phyloP scores from a whole-genome alignment of 2,888 invertebrate species.

The Scaptomyza flava region DNA sequence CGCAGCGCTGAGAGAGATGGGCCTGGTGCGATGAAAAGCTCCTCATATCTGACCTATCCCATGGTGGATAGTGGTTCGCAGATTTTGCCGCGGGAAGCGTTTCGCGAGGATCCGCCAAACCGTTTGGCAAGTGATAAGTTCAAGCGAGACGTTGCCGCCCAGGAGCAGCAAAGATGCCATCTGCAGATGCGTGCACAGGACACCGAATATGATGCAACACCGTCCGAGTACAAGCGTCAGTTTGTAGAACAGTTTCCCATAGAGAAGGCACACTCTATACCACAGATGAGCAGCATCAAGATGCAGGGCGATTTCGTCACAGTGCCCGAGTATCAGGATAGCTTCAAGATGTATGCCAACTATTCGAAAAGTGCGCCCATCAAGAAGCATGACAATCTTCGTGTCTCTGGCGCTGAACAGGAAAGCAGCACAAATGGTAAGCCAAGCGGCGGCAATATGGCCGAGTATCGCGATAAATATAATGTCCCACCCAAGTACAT shows the following conservation, averaged over 20 bases:
- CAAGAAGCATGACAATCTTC: conserved; percentile 82
- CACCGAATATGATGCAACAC: conserved; percentile 66
- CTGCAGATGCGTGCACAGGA: conserved; percentile 70
- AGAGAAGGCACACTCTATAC: conserved; percentile 84
- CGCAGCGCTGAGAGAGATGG: conserved; percentile 55
- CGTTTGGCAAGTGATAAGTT: conserved; percentile 66
- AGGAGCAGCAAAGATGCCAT: conserved; percentile 72
- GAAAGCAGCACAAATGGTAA: conserved; percentile 22
- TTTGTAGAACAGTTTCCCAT: conserved; percentile 81
- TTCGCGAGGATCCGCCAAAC: conserved; percentile 59
- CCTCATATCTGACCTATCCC: conserved; percentile 81
- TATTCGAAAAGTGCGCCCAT: conserved; percentile 84
- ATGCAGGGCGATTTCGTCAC: conserved; percentile 82
- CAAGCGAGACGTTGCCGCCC: conserved; percentile 68
- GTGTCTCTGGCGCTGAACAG: conserved; percentile 75
- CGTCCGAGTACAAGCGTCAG: conserved; percentile 83
- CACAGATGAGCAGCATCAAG: conserved; percentile 83
- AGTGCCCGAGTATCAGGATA: conserved; percentile 83
- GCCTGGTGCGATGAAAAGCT: conserved; percentile 66
- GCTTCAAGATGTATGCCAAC: conserved; percentile 83
- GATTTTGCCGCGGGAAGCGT: conserved; percentile 81
- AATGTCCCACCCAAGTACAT: conserved; percentile 75
- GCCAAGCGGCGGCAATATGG: conserved; percentile 50
- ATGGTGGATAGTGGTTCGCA: conserved; percentile 79
- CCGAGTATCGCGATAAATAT: conserved; percentile 83